phyloP scores from a whole-genome alignment of 2,113 vertebrate genomes.

The Melanotaenia duboulayi region DNA sequence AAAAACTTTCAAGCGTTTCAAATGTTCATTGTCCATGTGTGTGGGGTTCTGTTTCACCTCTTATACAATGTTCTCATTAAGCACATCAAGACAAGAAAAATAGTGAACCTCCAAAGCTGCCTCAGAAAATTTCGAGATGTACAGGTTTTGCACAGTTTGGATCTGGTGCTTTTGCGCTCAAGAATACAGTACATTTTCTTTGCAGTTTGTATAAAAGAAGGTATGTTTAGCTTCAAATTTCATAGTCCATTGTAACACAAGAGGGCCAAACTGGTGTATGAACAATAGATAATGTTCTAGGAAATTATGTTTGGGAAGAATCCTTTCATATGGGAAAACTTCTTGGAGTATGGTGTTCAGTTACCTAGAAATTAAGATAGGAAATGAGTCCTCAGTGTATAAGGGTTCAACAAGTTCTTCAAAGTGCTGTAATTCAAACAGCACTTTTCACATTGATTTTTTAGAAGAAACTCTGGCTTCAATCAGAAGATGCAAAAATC shows the following conservation, averaged over 20 bases:
- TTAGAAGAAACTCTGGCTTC: too few relatives aligned
- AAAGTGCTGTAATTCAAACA: neutral
- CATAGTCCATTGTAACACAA: neutral
- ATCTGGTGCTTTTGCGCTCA: neutral
- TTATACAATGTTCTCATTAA: neutral
- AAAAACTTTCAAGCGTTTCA: too few relatives aligned
- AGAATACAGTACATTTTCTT: neutral
- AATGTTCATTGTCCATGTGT: neutral
- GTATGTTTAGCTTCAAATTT: neutral
- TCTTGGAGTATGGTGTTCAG: neutral
- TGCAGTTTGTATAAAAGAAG: neutral
- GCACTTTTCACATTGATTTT: too few relatives aligned
- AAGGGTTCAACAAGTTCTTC: neutral
- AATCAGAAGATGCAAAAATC: too few relatives aligned
- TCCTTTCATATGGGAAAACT: neutral
- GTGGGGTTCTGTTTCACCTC: neutral
- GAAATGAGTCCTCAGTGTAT: neutral
- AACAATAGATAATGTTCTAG: neutral
- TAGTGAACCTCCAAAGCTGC: neutral
- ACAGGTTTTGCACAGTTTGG: neutral
- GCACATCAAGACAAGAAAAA: neutral
- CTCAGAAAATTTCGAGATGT: neutral
- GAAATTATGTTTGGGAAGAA: neutral
- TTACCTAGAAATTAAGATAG: neutral
- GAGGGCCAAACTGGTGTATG: neutral